Evolutionary conservation across 2,888 invertebrate genomes (phyloP).

Genomic region (Hydraecia micacea): DNA sequence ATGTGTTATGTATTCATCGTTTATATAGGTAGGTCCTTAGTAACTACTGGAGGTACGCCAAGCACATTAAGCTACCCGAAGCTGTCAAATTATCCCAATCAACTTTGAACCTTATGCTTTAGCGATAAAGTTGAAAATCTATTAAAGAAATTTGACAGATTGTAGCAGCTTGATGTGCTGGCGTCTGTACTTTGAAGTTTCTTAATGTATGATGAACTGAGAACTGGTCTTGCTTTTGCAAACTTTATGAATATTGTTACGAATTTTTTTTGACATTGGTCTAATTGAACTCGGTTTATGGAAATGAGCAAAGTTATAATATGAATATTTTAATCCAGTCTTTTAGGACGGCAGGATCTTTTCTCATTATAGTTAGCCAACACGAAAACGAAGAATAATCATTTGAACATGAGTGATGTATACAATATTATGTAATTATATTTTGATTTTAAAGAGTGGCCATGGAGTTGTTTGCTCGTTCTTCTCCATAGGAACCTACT

Average conservation of each 20-base stretch:
- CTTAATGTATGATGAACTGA: slow-evolving; percentile 6
- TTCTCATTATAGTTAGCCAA: not conserved
- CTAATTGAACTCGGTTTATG: not conserved
- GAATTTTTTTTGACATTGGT: too few relatives aligned
- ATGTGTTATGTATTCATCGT: slow-evolving; percentile 54
- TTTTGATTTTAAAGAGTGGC: not conserved
- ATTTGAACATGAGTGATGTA: not conserved
- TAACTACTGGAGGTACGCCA: slow-evolving; percentile 2
- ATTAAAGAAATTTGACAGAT: too few relatives aligned
- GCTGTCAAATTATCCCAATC: too few relatives aligned
- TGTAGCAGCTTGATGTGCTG: too few relatives aligned
- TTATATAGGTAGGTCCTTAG: slow-evolving; percentile 25
- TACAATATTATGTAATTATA: not conserved
- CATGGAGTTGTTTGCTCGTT: not conserved
- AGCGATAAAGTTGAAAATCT: too few relatives aligned
- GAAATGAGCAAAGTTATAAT: not conserved
- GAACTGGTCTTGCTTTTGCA: not conserved
- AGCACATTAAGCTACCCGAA: too few relatives aligned
- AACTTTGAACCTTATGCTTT: too few relatives aligned
- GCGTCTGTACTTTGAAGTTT: not conserved
- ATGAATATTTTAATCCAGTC: not conserved
- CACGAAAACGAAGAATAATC: not conserved
- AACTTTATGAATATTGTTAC: not conserved
- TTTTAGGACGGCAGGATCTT: not conserved
- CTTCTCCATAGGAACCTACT: not conserved